Conservation (phyloP, 2,113 vertebrate genomes). For the Enhydra lutris region DNA sequence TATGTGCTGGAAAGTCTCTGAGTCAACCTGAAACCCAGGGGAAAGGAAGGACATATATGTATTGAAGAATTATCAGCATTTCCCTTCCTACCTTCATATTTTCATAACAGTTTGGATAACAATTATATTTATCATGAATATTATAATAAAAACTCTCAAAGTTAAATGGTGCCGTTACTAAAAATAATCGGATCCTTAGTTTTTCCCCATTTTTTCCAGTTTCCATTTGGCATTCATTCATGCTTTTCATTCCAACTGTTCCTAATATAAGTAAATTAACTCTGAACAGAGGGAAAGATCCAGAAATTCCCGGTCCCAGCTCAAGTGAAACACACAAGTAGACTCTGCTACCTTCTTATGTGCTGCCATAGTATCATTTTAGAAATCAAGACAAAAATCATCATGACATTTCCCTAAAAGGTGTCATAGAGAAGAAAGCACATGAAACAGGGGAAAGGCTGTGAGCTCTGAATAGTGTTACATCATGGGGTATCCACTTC, state of each 20-base stretch:
- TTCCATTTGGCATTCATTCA: not conserved
- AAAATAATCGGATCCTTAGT: not conserved
- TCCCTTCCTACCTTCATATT: not conserved
- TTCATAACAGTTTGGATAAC: not conserved
- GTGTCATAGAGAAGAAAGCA: not conserved
- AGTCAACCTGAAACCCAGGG: not conserved
- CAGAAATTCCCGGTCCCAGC: not conserved
- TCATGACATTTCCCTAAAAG: not conserved
- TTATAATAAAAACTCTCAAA: not conserved
- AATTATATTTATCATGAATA: not conserved
- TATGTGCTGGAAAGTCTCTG: not conserved
- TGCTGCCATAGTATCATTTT: not conserved
- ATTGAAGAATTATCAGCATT: not conserved
- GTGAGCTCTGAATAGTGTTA: not conserved
- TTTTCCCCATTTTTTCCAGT: not conserved
- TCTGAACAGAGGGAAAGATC: not conserved
- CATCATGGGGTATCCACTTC: conserved; percentile 9
- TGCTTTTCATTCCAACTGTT: not conserved
- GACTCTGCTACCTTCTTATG: not conserved
- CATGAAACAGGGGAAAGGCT: not conserved
- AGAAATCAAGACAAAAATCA: not conserved
- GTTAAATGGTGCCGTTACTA: not conserved
- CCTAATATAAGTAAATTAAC: not conserved
- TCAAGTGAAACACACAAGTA: not conserved
- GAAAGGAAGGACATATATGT: not conserved